phyloP scores from a whole-genome alignment of 2,113 vertebrate species.

The Chinchilla lanigera region DNA sequence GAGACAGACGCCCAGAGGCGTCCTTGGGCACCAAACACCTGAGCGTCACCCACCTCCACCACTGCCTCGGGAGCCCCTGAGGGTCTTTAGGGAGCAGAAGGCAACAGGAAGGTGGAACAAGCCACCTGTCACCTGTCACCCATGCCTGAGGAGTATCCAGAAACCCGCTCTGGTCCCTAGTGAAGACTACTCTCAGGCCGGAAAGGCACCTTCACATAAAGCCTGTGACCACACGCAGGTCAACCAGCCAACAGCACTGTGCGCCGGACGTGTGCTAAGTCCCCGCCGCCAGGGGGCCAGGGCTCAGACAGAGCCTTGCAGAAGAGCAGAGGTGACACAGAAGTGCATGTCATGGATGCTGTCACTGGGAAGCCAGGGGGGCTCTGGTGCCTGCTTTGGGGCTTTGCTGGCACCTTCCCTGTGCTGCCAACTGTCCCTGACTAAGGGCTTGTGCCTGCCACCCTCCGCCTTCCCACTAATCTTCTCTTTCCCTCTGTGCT shows the following conservation, averaged over 20 bases:
- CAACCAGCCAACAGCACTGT: background rate
- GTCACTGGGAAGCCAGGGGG: accelerated
- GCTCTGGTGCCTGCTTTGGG: background rate
- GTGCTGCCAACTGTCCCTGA: background rate
- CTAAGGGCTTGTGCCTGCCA: background rate
- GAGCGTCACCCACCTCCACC: background rate
- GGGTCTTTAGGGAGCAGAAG: background rate
- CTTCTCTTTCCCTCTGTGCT: background rate
- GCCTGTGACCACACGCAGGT: background rate
- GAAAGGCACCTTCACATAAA: background rate
- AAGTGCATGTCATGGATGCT: too few relatives aligned
- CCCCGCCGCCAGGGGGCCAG: background rate
- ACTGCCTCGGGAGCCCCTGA: background rate
- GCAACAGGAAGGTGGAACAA: background rate
- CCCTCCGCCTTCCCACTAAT: background rate
- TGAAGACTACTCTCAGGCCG: background rate
- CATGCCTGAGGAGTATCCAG: background rate
- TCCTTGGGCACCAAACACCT: background rate
- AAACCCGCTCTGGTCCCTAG: background rate
- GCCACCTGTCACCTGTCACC: background rate
- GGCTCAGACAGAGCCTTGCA: background rate
- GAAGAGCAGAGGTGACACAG: background rate
- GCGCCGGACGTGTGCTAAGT: background rate
- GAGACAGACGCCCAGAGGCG: background rate
- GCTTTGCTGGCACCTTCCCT: background rate